These are phyloP conservation scores for Glareola pratincola DNA, from an alignment of 2,113 vertebrate species.

Conservation along the genomic window DNA sequence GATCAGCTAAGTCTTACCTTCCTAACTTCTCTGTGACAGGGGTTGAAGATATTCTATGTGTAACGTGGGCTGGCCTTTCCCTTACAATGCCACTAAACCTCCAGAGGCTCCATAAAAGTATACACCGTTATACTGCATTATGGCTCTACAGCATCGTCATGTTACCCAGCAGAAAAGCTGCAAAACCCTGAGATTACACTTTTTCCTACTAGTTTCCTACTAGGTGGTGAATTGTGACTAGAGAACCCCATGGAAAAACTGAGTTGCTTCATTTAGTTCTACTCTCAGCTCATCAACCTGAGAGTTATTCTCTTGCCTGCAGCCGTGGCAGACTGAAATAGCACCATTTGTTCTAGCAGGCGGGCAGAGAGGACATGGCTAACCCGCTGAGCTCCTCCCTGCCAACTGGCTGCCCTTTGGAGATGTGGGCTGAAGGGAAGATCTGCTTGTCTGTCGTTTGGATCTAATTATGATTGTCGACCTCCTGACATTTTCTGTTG, in stretches of 20 bases:
- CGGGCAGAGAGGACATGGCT: conserved; percentile 11
- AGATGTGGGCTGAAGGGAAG: neutral
- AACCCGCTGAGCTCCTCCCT: conserved; percentile 26
- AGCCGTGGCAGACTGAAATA: neutral
- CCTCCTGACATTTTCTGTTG: neutral
- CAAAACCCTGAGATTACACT: neutral
- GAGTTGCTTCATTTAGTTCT: conserved; percentile 25
- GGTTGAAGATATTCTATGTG: neutral
- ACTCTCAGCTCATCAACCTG: conserved; percentile 35
- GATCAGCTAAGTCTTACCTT: neutral
- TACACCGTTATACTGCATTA: neutral
- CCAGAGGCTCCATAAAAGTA: neutral
- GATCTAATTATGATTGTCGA: neutral
- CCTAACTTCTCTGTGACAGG: neutral
- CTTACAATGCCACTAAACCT: neutral
- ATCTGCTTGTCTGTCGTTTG: conserved; percentile 7
- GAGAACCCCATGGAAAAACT: neutral
- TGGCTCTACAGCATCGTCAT: neutral
- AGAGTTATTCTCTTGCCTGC: conserved; percentile 24
- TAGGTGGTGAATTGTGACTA: conserved; percentile 26
- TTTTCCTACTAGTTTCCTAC: neutral
- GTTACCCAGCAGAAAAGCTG: neutral
- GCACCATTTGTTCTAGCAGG: conserved; percentile 31
- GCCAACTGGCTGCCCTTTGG: neutral
- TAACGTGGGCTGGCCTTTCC: neutral